Conservation (phyloP, 2,888 invertebrate genomes). For the Amphipyra tragopoginis region DNA sequence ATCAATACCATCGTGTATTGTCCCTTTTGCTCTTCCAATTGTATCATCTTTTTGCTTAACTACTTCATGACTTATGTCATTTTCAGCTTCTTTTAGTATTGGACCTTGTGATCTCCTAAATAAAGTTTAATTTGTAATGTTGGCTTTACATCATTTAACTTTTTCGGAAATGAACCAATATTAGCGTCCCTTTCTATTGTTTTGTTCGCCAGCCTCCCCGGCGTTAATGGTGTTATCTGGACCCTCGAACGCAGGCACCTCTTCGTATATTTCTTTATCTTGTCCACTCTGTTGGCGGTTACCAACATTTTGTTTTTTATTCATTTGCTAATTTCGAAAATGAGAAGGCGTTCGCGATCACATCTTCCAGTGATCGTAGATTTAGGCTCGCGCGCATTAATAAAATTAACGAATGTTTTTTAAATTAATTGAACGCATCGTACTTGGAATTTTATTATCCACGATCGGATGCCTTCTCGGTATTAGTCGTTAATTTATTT, state of each 20-base stretch:
- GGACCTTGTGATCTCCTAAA: slow-evolving; percentile 26
- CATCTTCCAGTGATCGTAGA: slow-evolving; percentile 85
- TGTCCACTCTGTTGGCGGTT: slow-evolving; percentile 87
- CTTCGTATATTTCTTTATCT: slow-evolving; percentile 90
- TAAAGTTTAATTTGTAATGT: slow-evolving; percentile 49
- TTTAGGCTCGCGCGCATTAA: slow-evolving; percentile 85
- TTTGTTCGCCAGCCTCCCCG: slow-evolving; percentile 83
- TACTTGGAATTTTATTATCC: slow-evolving; percentile 83
- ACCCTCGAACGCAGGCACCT: slow-evolving; percentile 88
- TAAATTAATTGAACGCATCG: slow-evolving; percentile 86
- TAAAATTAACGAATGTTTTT: slow-evolving; percentile 89
- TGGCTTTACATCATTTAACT: slow-evolving; percentile 33
- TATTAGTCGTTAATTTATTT: slow-evolving; percentile 64
- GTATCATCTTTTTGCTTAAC: slow-evolving; percentile 41
- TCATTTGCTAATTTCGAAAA: slow-evolving; percentile 90
- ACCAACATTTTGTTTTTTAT: slow-evolving; percentile 81
- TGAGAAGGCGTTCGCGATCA: slow-evolving; percentile 86
- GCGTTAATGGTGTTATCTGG: slow-evolving; percentile 90
- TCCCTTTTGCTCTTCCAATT: slow-evolving; percentile 77
- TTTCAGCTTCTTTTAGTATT: slow-evolving; percentile 17
- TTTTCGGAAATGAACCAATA: slow-evolving; percentile 50
- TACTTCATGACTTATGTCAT: slow-evolving; percentile 45
- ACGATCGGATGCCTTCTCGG: slow-evolving; percentile 75
- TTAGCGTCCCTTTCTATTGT: slow-evolving; percentile 82
- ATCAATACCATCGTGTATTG: slow-evolving; percentile 83